Conservation (phyloP, 2,113 vertebrate species). For the Tauraco erythrolophus region DNA sequence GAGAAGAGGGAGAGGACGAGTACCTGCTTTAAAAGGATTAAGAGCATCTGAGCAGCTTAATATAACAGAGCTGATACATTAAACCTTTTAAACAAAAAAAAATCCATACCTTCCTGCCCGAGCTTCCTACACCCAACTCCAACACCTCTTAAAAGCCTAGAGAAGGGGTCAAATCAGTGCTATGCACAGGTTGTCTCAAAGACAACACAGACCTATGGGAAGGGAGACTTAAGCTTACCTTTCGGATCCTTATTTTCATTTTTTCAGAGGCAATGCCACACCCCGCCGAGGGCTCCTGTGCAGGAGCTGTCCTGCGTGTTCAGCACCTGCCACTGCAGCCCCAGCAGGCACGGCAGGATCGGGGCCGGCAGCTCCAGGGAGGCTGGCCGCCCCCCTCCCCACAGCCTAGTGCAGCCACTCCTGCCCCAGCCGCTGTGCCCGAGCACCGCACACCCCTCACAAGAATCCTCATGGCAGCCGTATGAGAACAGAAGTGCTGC, state of each 20-base stretch:
- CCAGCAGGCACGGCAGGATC: background rate
- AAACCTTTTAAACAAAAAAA: background rate
- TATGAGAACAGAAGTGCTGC: background rate
- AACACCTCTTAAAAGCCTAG: background rate
- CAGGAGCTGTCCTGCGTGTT: slow-evolving; percentile 73
- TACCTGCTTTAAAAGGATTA: background rate
- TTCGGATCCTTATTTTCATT: background rate
- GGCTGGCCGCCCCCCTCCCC: background rate
- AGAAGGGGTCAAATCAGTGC: background rate
- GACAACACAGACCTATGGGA: background rate
- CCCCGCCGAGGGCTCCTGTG: rapidly evolving
- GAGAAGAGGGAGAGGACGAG: background rate
- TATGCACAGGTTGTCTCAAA: background rate
- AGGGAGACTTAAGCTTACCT: background rate
- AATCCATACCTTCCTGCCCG: background rate
- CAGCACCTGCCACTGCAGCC: background rate
- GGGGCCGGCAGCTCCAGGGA: background rate
- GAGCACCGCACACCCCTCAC: rapidly evolving
- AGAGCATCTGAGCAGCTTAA: background rate
- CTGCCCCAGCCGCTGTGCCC: background rate
- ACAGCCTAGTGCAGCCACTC: background rate
- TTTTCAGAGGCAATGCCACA: rapidly evolving
- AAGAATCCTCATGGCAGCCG: background rate
- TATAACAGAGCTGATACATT: background rate
- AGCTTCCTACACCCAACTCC: background rate